Evolutionary conservation across 2,797 vertebrate genomes (phyloP).

Genomic region (Falco berigora): DNA sequence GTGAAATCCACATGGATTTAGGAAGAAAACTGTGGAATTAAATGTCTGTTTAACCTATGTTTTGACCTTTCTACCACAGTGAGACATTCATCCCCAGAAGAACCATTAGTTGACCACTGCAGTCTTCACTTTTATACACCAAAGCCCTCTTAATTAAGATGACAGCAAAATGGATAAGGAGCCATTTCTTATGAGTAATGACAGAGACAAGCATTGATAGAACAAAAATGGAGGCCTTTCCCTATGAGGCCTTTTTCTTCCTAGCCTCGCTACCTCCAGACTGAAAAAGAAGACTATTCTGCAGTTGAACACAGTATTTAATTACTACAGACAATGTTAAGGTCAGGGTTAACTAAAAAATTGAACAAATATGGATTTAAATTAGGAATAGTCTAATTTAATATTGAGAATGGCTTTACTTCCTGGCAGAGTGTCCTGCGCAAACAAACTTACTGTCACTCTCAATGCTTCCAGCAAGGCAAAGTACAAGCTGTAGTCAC

Average conservation of each 20-base stretch:
- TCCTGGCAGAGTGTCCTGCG: not conserved
- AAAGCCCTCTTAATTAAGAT: constrained; percentile 4
- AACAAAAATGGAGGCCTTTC: not conserved
- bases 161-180: not conserved
- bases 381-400: not conserved
- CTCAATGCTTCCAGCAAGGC: not conserved
- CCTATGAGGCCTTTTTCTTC: not conserved
- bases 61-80: not conserved
- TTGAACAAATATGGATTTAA: not conserved
- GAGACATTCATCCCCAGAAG: not conserved
- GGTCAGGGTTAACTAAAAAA: not conserved
- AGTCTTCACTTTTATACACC: not conserved
- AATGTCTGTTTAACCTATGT: not conserved
- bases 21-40: not conserved
- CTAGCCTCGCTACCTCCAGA: not conserved
- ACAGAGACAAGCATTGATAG: not conserved
- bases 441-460: not conserved
- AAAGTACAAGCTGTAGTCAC: not conserved
- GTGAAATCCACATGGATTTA: not conserved
- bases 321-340: not conserved
- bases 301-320: not conserved
- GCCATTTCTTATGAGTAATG: not conserved
- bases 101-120: not conserved
- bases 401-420: not conserved
- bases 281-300: not conserved